A percentile compares a stretch with the other conserved stretches of the same genome.
These are phyloP conservation scores for Pristionchus mayeri DNA, from an alignment of 2,888 invertebrate species.

Conservation along the genomic window DNA sequence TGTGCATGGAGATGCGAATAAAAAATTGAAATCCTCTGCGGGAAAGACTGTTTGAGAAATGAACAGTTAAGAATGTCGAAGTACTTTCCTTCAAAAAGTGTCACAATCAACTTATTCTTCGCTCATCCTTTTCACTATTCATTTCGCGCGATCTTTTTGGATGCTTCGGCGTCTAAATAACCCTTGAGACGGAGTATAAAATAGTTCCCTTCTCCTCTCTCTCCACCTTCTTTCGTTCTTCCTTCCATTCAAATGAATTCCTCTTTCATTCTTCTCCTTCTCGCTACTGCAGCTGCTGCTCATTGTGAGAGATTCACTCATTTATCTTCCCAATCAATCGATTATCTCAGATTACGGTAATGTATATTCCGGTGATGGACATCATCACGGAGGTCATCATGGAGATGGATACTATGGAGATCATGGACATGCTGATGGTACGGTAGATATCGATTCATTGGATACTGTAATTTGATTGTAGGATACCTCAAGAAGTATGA, in stretches of 20 bases:
- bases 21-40: no score
- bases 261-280: background rate
- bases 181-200: background rate
- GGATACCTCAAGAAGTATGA: slow-evolving; percentile 18
- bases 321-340: background rate
- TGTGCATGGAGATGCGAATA: no score
- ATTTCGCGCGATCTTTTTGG: background rate
- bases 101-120: no score
- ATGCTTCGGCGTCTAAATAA: background rate
- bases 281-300: background rate
- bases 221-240: background rate
- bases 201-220: background rate
- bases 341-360: slow-evolving; percentile 18
- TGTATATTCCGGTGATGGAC: background rate
- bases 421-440: slow-evolving; percentile 39
- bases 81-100: no score
- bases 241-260: background rate
- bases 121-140: background rate
- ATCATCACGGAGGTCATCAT: slow-evolving; percentile 8
- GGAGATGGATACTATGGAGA: slow-evolving; percentile 40
- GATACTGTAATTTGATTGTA: background rate
- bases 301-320: slow-evolving; percentile 31
- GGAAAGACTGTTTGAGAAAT: no score
- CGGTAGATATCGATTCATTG: slow-evolving; percentile 12
- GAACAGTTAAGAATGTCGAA: no score